Base-by-base conservation (phyloP, 1,140 invertebrate species). In the Tribolium madens region DNA sequence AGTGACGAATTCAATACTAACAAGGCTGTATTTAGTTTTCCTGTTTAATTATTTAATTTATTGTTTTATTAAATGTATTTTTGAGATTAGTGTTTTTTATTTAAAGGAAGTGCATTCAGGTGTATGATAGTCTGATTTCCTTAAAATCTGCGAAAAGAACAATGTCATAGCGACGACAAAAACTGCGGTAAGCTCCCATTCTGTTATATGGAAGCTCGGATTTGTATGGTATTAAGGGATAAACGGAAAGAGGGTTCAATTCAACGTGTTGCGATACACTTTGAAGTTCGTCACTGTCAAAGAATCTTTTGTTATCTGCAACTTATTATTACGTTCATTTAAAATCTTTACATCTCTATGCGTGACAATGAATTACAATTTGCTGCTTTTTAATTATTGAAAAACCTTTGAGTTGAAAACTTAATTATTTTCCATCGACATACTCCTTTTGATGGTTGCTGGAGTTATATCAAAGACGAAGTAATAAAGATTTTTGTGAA, bases 261-360 rank as follows among this genome's bases (percentile, higher is more conserved):
- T 77, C 73, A 76, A 83, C 80, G 83, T 84, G 83, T 84, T 76
- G 79, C 81, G 72, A 83, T 79, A 76, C 80, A 84, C 84, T 85
- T 85, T 85, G 84, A 85, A 83, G 84, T 84, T 76, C 74, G 79
- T 76, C 77, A 80, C 76, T 78, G 78, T 84, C 83, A 84, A 84
- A 84, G 81, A 79, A 81, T 80, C 83, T 84, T 85, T 85, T 85
- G 84, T 85, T 83, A 85, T 81, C 82, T 79, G 80, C 84, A 84
- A 85, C 80, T 85, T 85, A 85, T 85, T 84, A 85, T 85, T 84
- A 80, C 84, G 83, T 85, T 84, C 84, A 83, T 85, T 85, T 84
- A 73, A 76, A 31, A 79, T 79, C 81, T 83, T 83, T 81, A 78
- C 77, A 80, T 81, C 81, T 81, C 75, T 79, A 81, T 80, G 64